Evolutionary conservation across 2,888 invertebrate species (phyloP).

Genomic region (Morpho achilles): DNA sequence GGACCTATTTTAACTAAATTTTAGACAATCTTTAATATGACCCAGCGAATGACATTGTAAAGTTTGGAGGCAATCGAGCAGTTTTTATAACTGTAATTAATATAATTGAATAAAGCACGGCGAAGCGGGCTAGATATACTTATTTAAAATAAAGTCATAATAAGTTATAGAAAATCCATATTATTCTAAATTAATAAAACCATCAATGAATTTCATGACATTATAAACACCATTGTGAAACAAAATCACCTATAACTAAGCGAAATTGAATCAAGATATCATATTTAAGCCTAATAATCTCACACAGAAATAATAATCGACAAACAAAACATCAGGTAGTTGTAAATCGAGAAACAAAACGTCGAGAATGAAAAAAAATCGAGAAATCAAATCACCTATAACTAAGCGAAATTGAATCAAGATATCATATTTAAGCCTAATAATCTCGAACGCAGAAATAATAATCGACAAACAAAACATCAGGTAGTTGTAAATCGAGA

Average conservation of each 20-base stretch:
- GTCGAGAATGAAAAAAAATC: constrained; percentile 13
- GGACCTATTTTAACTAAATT: too few relatives aligned
- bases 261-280: constrained; percentile 25
- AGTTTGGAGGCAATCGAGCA: too few relatives aligned
- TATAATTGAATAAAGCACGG: too few relatives aligned
- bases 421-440: constrained; percentile 2
- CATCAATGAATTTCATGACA: too few relatives aligned
- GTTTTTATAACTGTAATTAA: too few relatives aligned
- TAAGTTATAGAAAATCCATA: too few relatives aligned
- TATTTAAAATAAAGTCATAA: too few relatives aligned
- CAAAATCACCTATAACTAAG: constrained; percentile 2
- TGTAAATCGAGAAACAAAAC: constrained; percentile 13
- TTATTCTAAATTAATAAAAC: too few relatives aligned
- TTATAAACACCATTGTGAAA: too few relatives aligned
- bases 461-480: constrained; percentile 15
- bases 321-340: constrained; percentile 7
- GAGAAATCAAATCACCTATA: constrained; percentile 24
- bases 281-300: constrained; percentile 29
- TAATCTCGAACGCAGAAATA: constrained; percentile 22
- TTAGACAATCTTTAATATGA: too few relatives aligned
- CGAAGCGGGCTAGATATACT: too few relatives aligned
- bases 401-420: constrained; percentile 3
- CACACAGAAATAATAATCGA: constrained; percentile 17
- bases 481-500: constrained; percentile 12
- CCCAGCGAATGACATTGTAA: too few relatives aligned